Evolutionary conservation across 1,140 invertebrate genomes (phyloP).

Genomic region (Meloidogyne exigua): DNA sequence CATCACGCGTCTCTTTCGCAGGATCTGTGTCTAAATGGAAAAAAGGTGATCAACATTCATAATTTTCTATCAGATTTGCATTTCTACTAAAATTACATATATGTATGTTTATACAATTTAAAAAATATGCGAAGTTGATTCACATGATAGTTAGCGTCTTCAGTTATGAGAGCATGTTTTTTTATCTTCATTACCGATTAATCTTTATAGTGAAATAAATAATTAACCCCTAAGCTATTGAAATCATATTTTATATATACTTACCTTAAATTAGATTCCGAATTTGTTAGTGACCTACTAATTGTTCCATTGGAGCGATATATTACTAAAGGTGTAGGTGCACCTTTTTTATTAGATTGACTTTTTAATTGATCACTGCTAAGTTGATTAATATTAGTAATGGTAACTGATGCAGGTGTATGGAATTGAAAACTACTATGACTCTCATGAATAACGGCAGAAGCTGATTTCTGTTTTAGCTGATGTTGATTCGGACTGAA

Average conservation of each 20-base stretch:
- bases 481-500: neutral
- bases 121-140: no score
- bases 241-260: neutral
- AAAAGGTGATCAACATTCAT: neutral
- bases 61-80: neutral
- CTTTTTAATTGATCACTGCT: neutral
- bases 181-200: constrained; percentile 2
- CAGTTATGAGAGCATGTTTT: neutral
- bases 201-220: constrained; percentile 10
- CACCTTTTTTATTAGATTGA: neutral
- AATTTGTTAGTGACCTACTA: constrained; percentile 36
- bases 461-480: neutral
- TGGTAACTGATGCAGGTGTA: neutral
- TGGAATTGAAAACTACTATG: constrained; percentile 20
- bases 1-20: constrained; percentile 3
- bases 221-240: no score
- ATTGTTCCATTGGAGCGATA: constrained; percentile 40
- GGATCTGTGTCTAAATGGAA: neutral
- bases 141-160: no score
- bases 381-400: constrained; percentile 10
- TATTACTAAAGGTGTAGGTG: constrained; percentile 10
- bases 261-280: constrained; percentile 45
- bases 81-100: no score
- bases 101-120: no score
- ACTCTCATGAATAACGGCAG: neutral